Evolutionary conservation across 2,797 vertebrate species (phyloP).

Genomic region (Sebastes hopkinsi): DNA sequence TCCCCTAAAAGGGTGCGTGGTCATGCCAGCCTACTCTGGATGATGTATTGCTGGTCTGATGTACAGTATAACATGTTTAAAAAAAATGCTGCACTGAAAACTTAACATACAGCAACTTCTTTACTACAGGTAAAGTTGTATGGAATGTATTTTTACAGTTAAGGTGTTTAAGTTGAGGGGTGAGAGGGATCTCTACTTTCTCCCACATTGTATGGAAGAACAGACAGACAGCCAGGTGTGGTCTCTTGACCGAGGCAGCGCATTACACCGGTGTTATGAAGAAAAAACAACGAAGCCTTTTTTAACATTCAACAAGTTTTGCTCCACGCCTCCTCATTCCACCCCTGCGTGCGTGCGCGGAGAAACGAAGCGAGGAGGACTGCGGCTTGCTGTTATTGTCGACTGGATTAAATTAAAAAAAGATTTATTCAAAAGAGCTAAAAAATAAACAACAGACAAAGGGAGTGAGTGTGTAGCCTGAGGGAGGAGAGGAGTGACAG

Average conservation of each 20-base stretch:
- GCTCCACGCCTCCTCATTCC: constrained; percentile 58
- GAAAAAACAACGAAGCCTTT: constrained; percentile 54
- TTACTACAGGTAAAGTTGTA: neutral
- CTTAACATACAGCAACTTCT: neutral
- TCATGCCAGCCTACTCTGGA: no score
- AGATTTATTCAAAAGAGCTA: constrained; percentile 60
- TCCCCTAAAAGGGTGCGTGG: no score
- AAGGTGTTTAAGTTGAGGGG: neutral
- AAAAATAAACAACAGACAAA: constrained; percentile 60
- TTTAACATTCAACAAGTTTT: constrained; percentile 71
- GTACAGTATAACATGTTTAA: neutral
- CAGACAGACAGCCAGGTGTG: constrained; percentile 25
- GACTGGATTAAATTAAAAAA: constrained; percentile 56
- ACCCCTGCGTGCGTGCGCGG: constrained; percentile 33
- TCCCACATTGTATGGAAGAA: constrained; percentile 3
- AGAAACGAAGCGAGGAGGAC: constrained; percentile 39
- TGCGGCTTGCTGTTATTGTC: constrained; percentile 54
- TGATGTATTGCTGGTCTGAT: no score
- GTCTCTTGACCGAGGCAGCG: constrained; percentile 30
- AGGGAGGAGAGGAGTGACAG: constrained; percentile 57
- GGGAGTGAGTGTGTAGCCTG: constrained; percentile 42
- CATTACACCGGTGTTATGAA: constrained; percentile 8
- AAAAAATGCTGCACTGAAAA: neutral
- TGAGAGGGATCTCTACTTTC: constrained; percentile 9
- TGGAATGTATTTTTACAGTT: neutral